phyloP scores from a whole-genome alignment of 2,888 invertebrate genomes.

The Dinocampus coccinellae region DNA sequence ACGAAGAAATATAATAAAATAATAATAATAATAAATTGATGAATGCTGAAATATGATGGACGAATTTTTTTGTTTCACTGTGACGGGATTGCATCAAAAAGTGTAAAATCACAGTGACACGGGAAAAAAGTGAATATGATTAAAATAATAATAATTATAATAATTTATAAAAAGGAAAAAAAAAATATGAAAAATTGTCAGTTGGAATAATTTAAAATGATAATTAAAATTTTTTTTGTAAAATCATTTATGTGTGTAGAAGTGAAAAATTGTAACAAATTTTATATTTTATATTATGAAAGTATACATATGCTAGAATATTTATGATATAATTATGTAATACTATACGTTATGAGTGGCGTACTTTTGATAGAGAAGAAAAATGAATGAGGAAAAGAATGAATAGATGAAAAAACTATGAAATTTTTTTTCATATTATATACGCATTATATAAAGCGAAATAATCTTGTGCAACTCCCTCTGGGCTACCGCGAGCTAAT shows the following conservation, averaged over 20 bases:
- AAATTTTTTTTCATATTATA: constrained; percentile 6
- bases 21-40: background rate
- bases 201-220: background rate
- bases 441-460: background rate
- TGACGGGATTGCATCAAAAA: background rate
- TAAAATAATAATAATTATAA: background rate
- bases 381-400: background rate
- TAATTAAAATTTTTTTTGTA: background rate
- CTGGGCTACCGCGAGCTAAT: background rate
- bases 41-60: background rate
- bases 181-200: background rate
- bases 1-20: background rate
- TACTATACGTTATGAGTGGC: constrained; percentile 4
- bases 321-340: background rate
- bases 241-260: background rate
- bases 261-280: background rate
- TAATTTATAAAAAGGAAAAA: background rate
- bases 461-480: constrained; percentile 1
- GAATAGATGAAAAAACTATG: background rate
- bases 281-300: background rate
- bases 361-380: background rate
- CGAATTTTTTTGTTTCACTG: background rate
- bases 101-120: background rate
- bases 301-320: background rate
- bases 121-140: background rate